Conservation (phyloP, 2,797 vertebrate genomes). For the Sandelia bainsii region DNA sequence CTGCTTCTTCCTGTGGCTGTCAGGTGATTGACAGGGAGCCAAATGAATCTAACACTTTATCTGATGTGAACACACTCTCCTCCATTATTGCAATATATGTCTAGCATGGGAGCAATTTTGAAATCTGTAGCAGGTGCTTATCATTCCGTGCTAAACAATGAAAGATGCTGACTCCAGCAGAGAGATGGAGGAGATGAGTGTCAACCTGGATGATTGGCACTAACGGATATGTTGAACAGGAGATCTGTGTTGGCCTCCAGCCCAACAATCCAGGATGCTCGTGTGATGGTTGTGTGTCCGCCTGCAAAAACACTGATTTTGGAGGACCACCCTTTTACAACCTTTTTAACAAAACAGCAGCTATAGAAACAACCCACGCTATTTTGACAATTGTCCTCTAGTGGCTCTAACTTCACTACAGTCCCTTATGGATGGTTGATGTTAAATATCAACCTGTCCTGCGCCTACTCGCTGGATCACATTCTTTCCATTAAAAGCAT, state of each 20-base stretch:
- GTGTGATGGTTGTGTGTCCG: slow-evolving; percentile 51
- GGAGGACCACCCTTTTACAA: slow-evolving; percentile 38
- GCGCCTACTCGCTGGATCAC: slow-evolving; percentile 40
- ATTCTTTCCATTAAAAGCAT: slow-evolving; percentile 23
- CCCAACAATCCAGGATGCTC: slow-evolving; percentile 31
- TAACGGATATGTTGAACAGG: slow-evolving; percentile 13
- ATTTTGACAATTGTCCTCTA: slow-evolving; percentile 3
- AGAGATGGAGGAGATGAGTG: neutral
- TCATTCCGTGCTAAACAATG: slow-evolving; percentile 18
- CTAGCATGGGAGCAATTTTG: slow-evolving; percentile 35
- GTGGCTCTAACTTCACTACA: slow-evolving; percentile 8
- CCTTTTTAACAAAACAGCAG: slow-evolving; percentile 35
- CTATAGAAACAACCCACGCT: slow-evolving; percentile 33
- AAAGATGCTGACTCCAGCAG: slow-evolving; percentile 10
- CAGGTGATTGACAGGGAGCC: slow-evolving; percentile 48
- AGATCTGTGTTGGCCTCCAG: slow-evolving; percentile 14
- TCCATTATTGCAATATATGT: slow-evolving; percentile 47
- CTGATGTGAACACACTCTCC: slow-evolving; percentile 40
- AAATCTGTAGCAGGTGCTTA: slow-evolving; percentile 19
- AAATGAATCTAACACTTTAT: slow-evolving; percentile 44
- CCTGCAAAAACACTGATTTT: slow-evolving; percentile 57
- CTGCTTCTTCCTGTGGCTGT: slow-evolving; percentile 36
- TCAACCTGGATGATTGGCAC: slow-evolving; percentile 28
- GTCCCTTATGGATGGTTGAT: slow-evolving; percentile 11
- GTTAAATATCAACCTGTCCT: slow-evolving; percentile 24